phyloP scores from a whole-genome alignment of 2,888 invertebrate genomes.

The Spisula solida region DNA sequence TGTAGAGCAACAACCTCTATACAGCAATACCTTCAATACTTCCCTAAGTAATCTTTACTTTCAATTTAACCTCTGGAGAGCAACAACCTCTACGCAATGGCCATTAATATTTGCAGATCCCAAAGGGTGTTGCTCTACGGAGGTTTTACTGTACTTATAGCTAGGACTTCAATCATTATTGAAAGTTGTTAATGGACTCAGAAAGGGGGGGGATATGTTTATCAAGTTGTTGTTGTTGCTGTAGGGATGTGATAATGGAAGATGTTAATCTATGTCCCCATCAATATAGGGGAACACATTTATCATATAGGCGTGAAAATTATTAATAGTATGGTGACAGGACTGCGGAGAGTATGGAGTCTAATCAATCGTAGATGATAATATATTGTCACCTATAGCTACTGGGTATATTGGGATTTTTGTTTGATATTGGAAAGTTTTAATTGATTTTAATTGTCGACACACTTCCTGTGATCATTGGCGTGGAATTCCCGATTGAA shows the following conservation, averaged over 20 bases:
- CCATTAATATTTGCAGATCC: too few species aligned
- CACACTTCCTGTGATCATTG: not conserved
- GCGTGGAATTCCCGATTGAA: not conserved
- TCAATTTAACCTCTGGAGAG: too few species aligned
- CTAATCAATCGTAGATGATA: not conserved
- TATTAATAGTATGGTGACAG: slow-evolving; percentile 10
- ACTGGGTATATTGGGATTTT: not conserved
- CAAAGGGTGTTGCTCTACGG: too few species aligned
- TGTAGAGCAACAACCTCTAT: too few species aligned
- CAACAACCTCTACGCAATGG: too few species aligned
- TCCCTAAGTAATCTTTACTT: too few species aligned
- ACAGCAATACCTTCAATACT: too few species aligned
- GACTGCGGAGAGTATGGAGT: not conserved
- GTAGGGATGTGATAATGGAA: not conserved
- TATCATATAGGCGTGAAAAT: slow-evolving; percentile 33
- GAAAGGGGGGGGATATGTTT: not conserved
- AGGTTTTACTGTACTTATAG: too few species aligned
- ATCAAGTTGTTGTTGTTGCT: not conserved
- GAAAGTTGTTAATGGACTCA: not conserved
- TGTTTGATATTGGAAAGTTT: not conserved
- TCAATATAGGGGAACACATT: not conserved
- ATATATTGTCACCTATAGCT: not conserved
- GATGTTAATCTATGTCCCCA: not conserved
- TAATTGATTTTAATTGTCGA: not conserved
- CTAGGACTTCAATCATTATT: too few species aligned